phyloP scores from a whole-genome alignment of 2,113 vertebrate species.

The Lampris incognitus region DNA sequence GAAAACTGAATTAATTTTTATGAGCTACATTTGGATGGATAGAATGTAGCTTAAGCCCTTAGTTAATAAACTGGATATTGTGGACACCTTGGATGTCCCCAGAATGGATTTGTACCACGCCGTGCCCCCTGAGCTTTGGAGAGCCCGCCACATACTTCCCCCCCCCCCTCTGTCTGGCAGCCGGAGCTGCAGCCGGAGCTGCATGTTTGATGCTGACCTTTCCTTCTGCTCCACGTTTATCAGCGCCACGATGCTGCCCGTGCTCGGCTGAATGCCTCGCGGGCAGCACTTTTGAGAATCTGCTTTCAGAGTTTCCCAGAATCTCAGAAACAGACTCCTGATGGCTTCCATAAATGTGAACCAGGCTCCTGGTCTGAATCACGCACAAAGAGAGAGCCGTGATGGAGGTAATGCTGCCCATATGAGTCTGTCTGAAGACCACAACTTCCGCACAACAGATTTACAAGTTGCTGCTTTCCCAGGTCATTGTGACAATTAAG shows the following conservation, averaged over 20 bases:
- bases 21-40: not conserved
- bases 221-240: not conserved
- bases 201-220: too few species aligned
- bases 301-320: slow-evolving; percentile 31
- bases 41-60: slow-evolving; percentile 15
- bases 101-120: not conserved
- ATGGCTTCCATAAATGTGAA: slow-evolving; percentile 1
- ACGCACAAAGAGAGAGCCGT: not conserved
- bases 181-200: too few species aligned
- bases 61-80: slow-evolving; percentile 27
- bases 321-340: not conserved
- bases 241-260: not conserved
- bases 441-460: too few species aligned
- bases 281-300: slow-evolving; percentile 33
- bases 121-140: too few species aligned
- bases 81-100: not conserved
- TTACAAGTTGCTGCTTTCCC: too few species aligned
- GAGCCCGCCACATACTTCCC: not conserved
- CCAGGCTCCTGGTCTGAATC: not conserved
- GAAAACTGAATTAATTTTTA: too few species aligned
- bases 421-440: too few species aligned
- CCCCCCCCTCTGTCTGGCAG: not conserved
- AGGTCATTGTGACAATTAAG: too few species aligned
- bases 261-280: not conserved
- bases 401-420: too few species aligned